Evolutionary conservation across 2,888 invertebrate species (phyloP).

Genomic region (Dysmachus trigonus): DNA sequence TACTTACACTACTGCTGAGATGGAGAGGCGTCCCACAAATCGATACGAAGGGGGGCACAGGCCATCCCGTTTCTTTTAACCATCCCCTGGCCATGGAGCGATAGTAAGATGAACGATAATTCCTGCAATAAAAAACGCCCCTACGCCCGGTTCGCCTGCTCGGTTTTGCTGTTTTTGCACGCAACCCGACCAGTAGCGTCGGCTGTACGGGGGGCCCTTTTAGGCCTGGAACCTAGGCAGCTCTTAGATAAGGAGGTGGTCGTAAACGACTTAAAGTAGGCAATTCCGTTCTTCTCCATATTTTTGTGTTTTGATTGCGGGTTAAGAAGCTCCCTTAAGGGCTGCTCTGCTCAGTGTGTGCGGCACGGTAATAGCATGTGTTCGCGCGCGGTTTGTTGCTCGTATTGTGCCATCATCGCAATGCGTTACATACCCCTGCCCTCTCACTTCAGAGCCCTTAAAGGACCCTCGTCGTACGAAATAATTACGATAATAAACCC

Average conservation of each 20-base stretch:
- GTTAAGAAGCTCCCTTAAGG: conserved; percentile 27
- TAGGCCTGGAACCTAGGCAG: not conserved
- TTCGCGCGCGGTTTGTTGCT: not conserved
- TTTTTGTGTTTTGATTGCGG: conserved; percentile 38
- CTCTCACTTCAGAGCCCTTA: no score
- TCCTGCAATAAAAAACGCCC: conserved; percentile 15
- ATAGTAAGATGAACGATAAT: conserved; percentile 42
- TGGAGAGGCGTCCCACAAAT: not conserved
- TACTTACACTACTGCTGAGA: not conserved
- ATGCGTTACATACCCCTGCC: conserved; percentile 4
- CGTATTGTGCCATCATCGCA: not conserved
- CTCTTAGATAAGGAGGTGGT: conserved; percentile 26
- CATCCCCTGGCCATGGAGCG: conserved; percentile 19
- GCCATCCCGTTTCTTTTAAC: conserved; percentile 22
- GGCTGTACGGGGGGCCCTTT: not conserved
- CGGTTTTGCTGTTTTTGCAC: conserved; percentile 28
- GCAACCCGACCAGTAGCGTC: not conserved
- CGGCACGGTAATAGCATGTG: no score
- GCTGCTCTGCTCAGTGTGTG: not conserved
- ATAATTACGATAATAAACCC: conserved; percentile 38
- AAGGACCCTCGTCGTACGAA: conserved; percentile 9
- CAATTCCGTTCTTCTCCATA: conserved; percentile 37
- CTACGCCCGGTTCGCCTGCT: not conserved
- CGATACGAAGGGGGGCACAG: not conserved
- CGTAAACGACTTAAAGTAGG: conserved; percentile 37